A percentile compares a stretch with the other conserved stretches of the same genome.
Evolutionary conservation across 2,113 vertebrate genomes (phyloP).

Genomic region (Epinephelus moara): DNA sequence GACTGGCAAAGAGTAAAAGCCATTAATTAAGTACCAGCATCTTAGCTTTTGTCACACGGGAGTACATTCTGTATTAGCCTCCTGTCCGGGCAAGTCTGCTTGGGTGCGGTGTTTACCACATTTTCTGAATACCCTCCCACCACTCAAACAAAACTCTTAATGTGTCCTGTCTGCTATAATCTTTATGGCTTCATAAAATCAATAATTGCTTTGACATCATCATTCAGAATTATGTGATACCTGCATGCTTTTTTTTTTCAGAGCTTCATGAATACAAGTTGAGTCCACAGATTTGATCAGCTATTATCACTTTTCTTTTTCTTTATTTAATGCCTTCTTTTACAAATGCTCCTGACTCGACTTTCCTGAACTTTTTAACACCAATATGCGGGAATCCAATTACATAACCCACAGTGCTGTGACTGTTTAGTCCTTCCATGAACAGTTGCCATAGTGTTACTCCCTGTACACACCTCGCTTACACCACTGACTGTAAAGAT

Average conservation of each 20-base stretch:
- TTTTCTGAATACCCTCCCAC: slow-evolving; percentile 55
- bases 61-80: slow-evolving; percentile 21
- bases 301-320: background rate
- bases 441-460: slow-evolving; percentile 28
- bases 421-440: background rate
- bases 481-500: background rate
- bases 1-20: slow-evolving; percentile 39
- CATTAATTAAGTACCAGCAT: slow-evolving; percentile 18
- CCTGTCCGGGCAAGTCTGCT: slow-evolving; percentile 49
- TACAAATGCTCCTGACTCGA: background rate
- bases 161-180: slow-evolving; percentile 7
- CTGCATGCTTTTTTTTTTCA: background rate
- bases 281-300: background rate
- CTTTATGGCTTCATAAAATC: slow-evolving; percentile 1
- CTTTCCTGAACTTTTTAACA: slow-evolving; percentile 6
- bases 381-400: slow-evolving; percentile 5
- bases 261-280: background rate
- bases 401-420: slow-evolving; percentile 15
- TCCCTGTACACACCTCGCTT: background rate
- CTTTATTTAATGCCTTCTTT: background rate
- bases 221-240: background rate
- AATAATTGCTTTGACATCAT: slow-evolving; percentile 2
- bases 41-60: slow-evolving; percentile 43
- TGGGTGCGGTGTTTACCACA: slow-evolving; percentile 64
- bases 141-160: slow-evolving; percentile 57